A percentile compares a stretch with the other conserved stretches of the same genome.
Conservation (phyloP, 2,113 vertebrate species). For the Arvicanthis niloticus region DNA sequence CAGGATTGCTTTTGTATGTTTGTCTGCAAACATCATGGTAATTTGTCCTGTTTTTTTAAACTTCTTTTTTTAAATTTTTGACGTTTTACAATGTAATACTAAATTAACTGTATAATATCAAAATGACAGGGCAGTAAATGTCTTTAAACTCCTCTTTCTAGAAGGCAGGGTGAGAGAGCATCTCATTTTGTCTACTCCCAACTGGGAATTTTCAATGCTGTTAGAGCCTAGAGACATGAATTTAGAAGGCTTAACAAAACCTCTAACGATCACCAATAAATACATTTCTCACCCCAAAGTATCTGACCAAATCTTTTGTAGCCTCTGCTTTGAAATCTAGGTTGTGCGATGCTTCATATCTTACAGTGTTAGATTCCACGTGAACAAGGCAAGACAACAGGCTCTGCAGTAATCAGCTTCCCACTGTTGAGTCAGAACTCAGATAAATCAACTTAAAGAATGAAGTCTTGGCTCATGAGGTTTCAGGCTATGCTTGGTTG, state of each 20-base stretch:
- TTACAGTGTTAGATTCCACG: not conserved
- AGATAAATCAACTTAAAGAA: not conserved
- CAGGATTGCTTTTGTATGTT: not conserved
- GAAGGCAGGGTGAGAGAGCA: not conserved
- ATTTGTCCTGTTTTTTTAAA: not conserved
- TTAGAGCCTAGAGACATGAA: constrained; percentile 4
- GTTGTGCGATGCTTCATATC: not conserved
- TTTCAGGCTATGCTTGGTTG: not conserved
- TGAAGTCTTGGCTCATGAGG: not conserved
- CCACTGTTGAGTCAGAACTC: not conserved
- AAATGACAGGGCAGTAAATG: not conserved
- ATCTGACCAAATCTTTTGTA: not conserved
- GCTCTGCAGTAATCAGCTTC: not conserved
- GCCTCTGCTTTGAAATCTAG: constrained; percentile 25
- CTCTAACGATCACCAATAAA: not conserved
- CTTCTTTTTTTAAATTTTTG: not conserved
- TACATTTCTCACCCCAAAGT: not conserved
- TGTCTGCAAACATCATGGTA: not conserved
- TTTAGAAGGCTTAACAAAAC: not conserved
- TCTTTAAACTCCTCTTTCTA: not conserved
- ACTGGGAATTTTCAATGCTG: constrained; percentile 16
- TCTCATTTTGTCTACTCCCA: not conserved
- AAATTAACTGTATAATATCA: not conserved
- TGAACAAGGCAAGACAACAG: not conserved
- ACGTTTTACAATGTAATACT: not conserved